These are phyloP conservation scores for Megalurothrips usitatus DNA, from an alignment of 2,888 invertebrate species.

Conservation along the genomic window DNA sequence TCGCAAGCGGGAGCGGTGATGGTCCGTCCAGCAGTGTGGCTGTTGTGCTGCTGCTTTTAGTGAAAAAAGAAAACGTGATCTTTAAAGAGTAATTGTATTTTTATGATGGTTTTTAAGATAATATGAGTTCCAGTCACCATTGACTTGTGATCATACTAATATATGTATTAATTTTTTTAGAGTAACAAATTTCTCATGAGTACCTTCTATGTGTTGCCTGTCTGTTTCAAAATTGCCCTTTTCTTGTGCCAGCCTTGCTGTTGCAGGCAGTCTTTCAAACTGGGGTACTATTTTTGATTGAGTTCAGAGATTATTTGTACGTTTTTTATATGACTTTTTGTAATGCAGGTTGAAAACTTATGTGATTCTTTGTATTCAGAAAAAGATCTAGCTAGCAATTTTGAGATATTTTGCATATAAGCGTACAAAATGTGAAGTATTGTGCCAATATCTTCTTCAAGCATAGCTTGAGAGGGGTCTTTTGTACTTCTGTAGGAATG, in stretches of 20 bases:
- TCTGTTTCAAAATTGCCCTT: background rate
- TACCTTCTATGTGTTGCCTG: background rate
- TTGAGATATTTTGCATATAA: background rate
- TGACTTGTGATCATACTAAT: slow-evolving; percentile 17
- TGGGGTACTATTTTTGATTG: background rate
- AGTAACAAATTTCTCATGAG: slow-evolving; percentile 14
- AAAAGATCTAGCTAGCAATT: background rate
- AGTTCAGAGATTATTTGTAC: background rate
- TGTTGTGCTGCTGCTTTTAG: background rate
- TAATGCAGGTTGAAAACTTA: background rate
- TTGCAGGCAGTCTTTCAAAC: background rate
- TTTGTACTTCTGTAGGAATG: background rate
- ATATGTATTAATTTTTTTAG: background rate
- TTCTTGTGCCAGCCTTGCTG: background rate
- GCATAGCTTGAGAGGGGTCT: background rate
- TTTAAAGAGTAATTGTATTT: background rate
- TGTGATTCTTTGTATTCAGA: background rate
- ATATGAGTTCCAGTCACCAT: slow-evolving; percentile 2
- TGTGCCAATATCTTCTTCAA: slow-evolving; percentile 25
- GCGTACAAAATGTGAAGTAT: slow-evolving; percentile 20
- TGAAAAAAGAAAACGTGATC: slow-evolving; percentile 38
- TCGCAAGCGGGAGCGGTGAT: too few relatives aligned
- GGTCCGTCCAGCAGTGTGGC: background rate
- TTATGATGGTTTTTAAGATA: background rate
- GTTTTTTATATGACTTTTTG: background rate